Conservation (phyloP, 2,888 invertebrate species). For the Cephus pygmeus region DNA sequence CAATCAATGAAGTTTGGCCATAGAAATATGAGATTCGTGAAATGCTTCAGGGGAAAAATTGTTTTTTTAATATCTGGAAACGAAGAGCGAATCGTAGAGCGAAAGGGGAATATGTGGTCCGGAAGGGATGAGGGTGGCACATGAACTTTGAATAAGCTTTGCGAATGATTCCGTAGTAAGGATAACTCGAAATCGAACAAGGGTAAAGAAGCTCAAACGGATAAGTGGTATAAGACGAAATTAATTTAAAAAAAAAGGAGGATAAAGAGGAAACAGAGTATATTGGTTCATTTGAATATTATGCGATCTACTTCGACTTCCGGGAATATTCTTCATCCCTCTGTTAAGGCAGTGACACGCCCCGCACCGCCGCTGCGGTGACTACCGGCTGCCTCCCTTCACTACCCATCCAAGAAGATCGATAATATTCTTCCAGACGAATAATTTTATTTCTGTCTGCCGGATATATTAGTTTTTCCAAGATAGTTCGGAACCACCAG, state of each 20-base stretch:
- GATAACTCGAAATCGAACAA: not conserved
- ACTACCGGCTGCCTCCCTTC: not conserved
- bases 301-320: constrained; percentile 28
- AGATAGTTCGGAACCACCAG: not conserved
- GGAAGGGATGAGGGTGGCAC: not conserved
- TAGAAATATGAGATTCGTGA: no score
- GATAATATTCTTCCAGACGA: constrained; percentile 54
- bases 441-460: constrained; percentile 54
- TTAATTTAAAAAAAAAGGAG: constrained; percentile 42
- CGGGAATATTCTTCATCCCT: not conserved
- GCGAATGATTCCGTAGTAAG: not conserved
- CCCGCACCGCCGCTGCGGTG: not conserved
- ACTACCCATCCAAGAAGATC: constrained; percentile 34
- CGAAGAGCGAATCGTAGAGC: constrained; percentile 5
- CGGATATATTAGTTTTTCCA: constrained; percentile 41
- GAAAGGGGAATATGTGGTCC: not conserved
- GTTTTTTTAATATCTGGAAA: constrained; percentile 43
- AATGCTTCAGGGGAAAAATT: constrained; percentile 17
- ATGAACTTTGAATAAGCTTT: not conserved
- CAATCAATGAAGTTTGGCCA: no score
- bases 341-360: not conserved
- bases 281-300: constrained; percentile 56
- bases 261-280: constrained; percentile 41
- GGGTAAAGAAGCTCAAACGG: not conserved
- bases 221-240: constrained; percentile 28